A percentile compares a stretch with the other conserved stretches of the same genome.
These are phyloP conservation scores for Aphelenchoides bicaudatus DNA, from an alignment of 2,888 invertebrate species.

Conservation along the genomic window DNA sequence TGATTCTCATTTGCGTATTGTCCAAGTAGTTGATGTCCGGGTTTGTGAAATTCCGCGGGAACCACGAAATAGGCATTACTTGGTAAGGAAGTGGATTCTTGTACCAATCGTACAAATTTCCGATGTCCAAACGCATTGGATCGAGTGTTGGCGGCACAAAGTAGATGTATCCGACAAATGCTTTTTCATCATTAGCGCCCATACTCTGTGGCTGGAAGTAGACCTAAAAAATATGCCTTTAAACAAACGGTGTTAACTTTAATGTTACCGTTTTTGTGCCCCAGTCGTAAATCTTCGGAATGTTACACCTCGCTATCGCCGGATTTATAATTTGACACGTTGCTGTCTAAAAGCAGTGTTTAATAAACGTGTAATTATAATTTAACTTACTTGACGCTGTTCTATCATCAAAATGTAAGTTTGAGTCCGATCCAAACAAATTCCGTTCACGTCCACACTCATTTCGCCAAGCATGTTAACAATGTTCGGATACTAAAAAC, in stretches of 20 bases:
- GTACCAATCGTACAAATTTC: slow-evolving; percentile 58
- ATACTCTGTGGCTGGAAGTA: slow-evolving; percentile 58
- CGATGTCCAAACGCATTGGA: slow-evolving; percentile 59
- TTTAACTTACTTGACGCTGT: slow-evolving; percentile 45
- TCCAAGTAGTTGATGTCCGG: slow-evolving; percentile 47
- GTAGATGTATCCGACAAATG: slow-evolving; percentile 60
- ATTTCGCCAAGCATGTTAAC: slow-evolving; percentile 97
- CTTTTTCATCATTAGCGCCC: slow-evolving; percentile 57
- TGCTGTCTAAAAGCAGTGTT: slow-evolving; percentile 40
- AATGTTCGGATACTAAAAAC: slow-evolving; percentile 81
- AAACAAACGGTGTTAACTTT: no score
- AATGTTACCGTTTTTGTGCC: slow-evolving; percentile 58
- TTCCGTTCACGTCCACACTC: slow-evolving; percentile 90
- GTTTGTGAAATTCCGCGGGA: slow-evolving; percentile 59
- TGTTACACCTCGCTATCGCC: slow-evolving; percentile 54
- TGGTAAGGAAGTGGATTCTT: slow-evolving; percentile 52
- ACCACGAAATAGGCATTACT: slow-evolving; percentile 59
- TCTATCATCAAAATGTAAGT: slow-evolving; percentile 58
- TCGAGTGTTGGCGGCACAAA: slow-evolving; percentile 60
- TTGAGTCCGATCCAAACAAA: slow-evolving; percentile 73
- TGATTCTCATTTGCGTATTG: slow-evolving; percentile 37
- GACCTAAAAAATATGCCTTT: no score
- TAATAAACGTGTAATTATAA: not conserved
- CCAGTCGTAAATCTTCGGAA: slow-evolving; percentile 59
- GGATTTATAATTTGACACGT: slow-evolving; percentile 54